Evolutionary conservation across 2,888 invertebrate genomes (phyloP).

Genomic region (Alcis repandata): DNA sequence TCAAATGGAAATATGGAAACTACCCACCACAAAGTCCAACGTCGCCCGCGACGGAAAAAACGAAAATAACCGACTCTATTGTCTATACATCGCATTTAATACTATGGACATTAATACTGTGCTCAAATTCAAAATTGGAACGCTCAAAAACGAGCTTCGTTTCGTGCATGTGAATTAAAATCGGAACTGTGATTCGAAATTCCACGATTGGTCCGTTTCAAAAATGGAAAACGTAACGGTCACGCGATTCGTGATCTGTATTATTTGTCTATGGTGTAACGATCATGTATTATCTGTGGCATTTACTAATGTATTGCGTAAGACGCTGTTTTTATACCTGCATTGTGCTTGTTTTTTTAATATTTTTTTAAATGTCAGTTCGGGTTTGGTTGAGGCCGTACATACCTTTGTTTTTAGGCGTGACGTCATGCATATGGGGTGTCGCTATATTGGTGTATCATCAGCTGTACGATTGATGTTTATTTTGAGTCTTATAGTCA

Average conservation of each 20-base stretch:
- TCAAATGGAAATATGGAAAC: conserved; percentile 77
- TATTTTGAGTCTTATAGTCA: conserved; percentile 50
- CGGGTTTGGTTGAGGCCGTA: conserved; percentile 87
- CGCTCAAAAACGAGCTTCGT: conserved; percentile 28
- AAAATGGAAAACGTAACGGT: conserved; percentile 55
- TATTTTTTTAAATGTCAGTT: conserved; percentile 75
- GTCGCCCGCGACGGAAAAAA: conserved; percentile 86
- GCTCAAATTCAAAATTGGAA: conserved; percentile 39
- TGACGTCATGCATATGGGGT: conserved; percentile 96
- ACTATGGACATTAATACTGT: conserved; percentile 58
- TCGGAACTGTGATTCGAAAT: conserved; percentile 77
- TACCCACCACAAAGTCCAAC: conserved; percentile 83
- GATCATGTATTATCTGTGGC: conserved; percentile 77
- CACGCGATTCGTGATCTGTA: conserved; percentile 44
- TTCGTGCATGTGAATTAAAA: conserved; percentile 45
- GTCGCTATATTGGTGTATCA: conserved; percentile 82
- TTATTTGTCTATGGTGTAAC: conserved; percentile 57
- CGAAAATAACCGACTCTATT: conserved; percentile 73
- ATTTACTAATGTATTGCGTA: conserved; percentile 71
- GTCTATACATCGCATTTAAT: conserved; percentile 36
- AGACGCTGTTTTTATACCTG: conserved; percentile 66
- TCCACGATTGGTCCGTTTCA: conserved; percentile 57
- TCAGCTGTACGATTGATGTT: conserved; percentile 72
- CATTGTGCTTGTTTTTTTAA: conserved; percentile 66
- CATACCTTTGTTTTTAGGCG: conserved; percentile 94